Evolutionary conservation across 2,888 invertebrate species (phyloP).

Genomic region (Molorchus minor): DNA sequence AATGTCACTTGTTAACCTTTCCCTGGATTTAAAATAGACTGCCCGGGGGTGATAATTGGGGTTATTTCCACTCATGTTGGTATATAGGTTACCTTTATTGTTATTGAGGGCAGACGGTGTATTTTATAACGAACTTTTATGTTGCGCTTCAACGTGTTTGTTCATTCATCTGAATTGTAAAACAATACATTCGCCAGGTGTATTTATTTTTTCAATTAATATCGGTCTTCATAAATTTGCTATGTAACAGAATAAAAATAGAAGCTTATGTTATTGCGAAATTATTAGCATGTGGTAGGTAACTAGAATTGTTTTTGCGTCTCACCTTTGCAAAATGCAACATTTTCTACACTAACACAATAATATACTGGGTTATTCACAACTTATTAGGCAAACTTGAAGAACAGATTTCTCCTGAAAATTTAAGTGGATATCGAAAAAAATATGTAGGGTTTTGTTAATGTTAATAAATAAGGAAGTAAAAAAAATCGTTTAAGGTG

Average conservation of each 20-base stretch:
- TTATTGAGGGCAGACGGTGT: constrained; percentile 9
- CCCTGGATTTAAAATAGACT: neutral
- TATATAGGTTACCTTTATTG: neutral
- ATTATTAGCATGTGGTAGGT: too few species aligned
- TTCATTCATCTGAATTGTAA: neutral
- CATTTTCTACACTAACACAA: constrained; percentile 8
- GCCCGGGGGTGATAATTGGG: neutral
- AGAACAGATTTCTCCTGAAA: constrained; percentile 8
- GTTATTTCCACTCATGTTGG: constrained; percentile 3
- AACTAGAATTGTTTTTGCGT: neutral
- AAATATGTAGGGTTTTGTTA: neutral
- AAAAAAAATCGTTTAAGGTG: too few species aligned
- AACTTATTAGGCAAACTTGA: too few species aligned
- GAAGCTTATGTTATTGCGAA: constrained; percentile 5
- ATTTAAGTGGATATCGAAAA: neutral
- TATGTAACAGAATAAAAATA: constrained; percentile 17
- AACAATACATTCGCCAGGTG: constrained; percentile 5
- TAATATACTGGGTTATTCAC: too few species aligned
- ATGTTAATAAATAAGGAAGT: too few species aligned
- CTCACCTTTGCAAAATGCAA: constrained; percentile 11
- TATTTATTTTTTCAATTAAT: constrained; percentile 20
- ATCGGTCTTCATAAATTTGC: constrained; percentile 12
- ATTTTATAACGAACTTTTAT: neutral
- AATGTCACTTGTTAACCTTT: constrained; percentile 11
- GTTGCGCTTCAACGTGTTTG: neutral